phyloP scores from a whole-genome alignment of 2,888 invertebrate species.

The Teleogryllus oceanicus region DNA sequence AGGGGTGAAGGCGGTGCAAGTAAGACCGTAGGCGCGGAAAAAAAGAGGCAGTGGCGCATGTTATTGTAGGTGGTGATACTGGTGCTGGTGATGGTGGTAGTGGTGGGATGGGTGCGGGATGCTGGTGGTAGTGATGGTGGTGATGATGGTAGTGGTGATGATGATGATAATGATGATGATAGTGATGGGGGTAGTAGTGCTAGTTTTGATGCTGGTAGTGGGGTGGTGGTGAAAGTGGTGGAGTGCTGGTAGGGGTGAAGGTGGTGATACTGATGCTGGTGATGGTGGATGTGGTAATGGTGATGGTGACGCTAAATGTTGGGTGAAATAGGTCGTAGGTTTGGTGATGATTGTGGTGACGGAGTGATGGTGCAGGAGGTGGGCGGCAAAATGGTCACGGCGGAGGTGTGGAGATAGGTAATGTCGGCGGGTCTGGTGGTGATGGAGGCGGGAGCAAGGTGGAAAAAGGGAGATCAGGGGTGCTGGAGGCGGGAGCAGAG shows the following conservation, averaged over 20 bases:
- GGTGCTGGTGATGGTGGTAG: neutral
- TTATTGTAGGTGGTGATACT: neutral
- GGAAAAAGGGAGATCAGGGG: neutral
- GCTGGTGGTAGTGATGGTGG: no score
- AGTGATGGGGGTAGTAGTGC: neutral
- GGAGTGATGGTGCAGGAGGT: constrained; percentile 12
- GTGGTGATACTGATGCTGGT: no score
- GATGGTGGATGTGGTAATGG: no score
- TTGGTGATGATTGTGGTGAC: no score
- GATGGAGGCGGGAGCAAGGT: neutral
- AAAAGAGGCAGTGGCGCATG: neutral
- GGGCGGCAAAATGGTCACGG: neutral
- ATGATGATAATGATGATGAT: no score
- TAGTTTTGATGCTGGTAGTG: neutral
- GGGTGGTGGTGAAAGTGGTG: neutral
- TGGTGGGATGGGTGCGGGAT: neutral
- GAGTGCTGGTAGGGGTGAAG: neutral
- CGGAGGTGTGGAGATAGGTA: neutral
- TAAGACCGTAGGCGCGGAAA: no score
- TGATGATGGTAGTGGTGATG: no score
- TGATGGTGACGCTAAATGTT: no score
- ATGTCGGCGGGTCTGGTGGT: neutral
- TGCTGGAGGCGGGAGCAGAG: no score
- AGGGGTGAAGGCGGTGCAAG: no score
- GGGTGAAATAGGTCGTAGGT: no score